Conservation (phyloP, 2,113 vertebrate genomes). For the Labeo catla region DNA sequence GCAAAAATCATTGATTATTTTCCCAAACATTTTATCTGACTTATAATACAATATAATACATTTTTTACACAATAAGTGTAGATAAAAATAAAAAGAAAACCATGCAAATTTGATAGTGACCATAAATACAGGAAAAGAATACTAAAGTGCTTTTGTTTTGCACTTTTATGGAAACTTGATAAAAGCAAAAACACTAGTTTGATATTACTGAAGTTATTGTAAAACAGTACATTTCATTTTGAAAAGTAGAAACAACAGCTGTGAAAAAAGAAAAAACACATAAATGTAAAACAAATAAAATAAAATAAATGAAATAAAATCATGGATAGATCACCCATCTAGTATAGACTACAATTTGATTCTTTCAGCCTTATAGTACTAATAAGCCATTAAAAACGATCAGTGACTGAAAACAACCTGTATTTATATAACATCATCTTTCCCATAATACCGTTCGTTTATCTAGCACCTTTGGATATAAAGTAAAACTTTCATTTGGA, state of each 20-base stretch:
- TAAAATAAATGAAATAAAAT: neutral
- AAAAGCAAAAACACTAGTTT: neutral
- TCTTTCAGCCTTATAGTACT: neutral
- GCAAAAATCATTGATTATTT: neutral
- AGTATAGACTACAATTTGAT: neutral
- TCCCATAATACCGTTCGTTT: slow-evolving; percentile 4
- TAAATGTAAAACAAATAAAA: neutral
- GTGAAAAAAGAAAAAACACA: neutral
- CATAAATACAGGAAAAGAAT: slow-evolving; percentile 3
- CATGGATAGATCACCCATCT: neutral
- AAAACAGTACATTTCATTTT: neutral
- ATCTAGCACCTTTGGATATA: slow-evolving; percentile 71
- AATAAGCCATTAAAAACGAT: neutral
- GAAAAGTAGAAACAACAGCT: neutral
- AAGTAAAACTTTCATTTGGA: slow-evolving; percentile 59
- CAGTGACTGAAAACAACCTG: slow-evolving; percentile 9
- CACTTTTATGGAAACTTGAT: slow-evolving; percentile 2
- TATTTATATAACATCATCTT: neutral
- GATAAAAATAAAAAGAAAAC: neutral
- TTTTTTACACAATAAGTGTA: slow-evolving; percentile 26
- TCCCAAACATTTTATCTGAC: slow-evolving; percentile 20
- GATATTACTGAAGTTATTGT: neutral
- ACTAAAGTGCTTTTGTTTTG: neutral
- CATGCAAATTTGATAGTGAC: slow-evolving; percentile 23
- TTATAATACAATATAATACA: slow-evolving; percentile 43